These are phyloP conservation scores for Atherinosoma microstoma DNA, from an alignment of 2,797 vertebrate species.

Conservation along the genomic window DNA sequence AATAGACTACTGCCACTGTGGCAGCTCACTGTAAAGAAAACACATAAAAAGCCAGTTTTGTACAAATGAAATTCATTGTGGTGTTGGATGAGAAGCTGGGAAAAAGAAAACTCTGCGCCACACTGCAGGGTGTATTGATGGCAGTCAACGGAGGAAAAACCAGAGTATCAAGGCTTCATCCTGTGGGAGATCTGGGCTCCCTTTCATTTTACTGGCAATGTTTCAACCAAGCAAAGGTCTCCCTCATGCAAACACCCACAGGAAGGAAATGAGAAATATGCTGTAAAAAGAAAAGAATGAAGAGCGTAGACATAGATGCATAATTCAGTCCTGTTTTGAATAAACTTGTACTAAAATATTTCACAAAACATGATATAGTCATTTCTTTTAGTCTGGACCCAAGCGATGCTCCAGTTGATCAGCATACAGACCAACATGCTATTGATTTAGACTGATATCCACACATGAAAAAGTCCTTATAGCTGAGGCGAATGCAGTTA, in stretches of 20 bases:
- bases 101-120: background rate
- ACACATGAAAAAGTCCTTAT: background rate
- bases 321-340: background rate
- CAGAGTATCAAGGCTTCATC: conserved; percentile 16
- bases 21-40: background rate
- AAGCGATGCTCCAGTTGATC: background rate
- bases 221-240: conserved; percentile 10
- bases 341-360: background rate
- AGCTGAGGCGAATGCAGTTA: no score
- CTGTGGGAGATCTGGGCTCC: conserved; percentile 1
- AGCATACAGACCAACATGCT: background rate
- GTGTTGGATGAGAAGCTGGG: background rate
- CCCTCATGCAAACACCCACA: conserved; percentile 11
- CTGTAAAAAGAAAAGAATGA: background rate
- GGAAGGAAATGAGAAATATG: conserved; percentile 9
- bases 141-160: background rate
- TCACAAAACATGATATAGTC: background rate
- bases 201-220: conserved; percentile 9
- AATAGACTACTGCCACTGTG: background rate
- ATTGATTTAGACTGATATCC: background rate
- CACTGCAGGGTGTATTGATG: background rate
- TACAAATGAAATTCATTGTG: background rate
- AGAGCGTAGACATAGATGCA: background rate
- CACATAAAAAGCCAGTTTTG: background rate
- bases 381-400: background rate